These are phyloP conservation scores for Microcaecilia unicolor DNA, from an alignment of 2,797 vertebrate genomes.

Conservation along the genomic window DNA sequence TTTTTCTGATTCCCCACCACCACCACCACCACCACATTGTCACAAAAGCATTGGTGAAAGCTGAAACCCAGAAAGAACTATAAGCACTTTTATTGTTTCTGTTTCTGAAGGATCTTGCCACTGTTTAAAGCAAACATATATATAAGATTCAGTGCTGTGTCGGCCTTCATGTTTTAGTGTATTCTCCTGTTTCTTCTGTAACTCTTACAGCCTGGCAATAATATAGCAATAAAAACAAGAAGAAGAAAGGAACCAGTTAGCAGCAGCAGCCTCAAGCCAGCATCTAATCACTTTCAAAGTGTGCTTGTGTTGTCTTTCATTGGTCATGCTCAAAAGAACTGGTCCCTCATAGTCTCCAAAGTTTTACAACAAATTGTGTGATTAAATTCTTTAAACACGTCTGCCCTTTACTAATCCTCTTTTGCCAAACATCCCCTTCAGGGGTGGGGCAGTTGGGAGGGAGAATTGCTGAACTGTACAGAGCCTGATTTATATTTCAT, in stretches of 20 bases:
- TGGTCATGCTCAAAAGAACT: conserved; percentile 35
- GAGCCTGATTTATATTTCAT: conserved; percentile 61
- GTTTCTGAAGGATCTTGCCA: too few species aligned
- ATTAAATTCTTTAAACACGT: conserved; percentile 55
- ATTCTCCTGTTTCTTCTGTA: conserved; percentile 1
- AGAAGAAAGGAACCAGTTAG: neutral
- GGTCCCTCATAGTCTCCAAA: conserved; percentile 33
- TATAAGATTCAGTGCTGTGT: too few species aligned
- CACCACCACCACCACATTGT: too few species aligned
- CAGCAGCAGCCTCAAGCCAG: neutral
- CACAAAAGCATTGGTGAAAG: too few species aligned
- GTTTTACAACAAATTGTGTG: conserved; percentile 53
- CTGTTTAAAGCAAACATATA: too few species aligned
- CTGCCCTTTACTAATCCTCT: conserved; percentile 50
- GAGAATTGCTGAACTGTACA: conserved; percentile 42
- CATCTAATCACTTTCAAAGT: conserved; percentile 26
- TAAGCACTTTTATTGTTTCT: too few species aligned
- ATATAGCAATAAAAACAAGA: conserved; percentile 20
- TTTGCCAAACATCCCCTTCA: conserved; percentile 48
- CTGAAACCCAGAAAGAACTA: too few species aligned
- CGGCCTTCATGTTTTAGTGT: too few species aligned
- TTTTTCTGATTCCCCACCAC: too few species aligned
- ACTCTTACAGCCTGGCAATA: conserved; percentile 10
- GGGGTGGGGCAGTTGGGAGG: too few species aligned
- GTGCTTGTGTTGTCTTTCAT: conserved; percentile 31